Percentiles rank a stretch among this genome's conserved stretches.
Evolutionary conservation across 2,113 vertebrate species (phyloP).

Genomic region (Papio anubis): DNA sequence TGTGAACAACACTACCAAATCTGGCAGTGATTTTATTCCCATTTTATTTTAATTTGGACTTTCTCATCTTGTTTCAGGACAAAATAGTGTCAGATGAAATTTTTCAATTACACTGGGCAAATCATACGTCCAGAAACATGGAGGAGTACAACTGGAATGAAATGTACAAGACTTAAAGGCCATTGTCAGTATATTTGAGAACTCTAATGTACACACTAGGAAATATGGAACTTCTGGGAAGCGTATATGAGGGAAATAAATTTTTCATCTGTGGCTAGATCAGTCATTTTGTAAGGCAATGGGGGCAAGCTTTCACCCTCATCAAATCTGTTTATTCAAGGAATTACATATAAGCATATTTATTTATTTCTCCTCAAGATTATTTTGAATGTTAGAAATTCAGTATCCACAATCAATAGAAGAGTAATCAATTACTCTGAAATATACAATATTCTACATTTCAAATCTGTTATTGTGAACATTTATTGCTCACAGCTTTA

Average conservation of each 20-base stretch:
- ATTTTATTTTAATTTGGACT: neutral
- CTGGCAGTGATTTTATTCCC: neutral
- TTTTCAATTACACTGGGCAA: neutral
- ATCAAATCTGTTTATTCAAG: neutral
- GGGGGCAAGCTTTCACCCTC: neutral
- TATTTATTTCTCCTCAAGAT: neutral
- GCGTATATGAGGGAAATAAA: neutral
- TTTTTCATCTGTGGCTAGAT: neutral
- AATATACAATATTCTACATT: neutral
- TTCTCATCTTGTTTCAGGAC: slow-evolving; percentile 15
- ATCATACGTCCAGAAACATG: slow-evolving; percentile 8
- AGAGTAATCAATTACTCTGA: neutral
- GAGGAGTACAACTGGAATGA: neutral
- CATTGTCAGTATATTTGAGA: neutral
- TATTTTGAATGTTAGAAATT: slow-evolving; percentile 24
- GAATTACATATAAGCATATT: slow-evolving; percentile 35
- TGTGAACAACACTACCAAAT: neutral
- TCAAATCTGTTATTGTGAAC: neutral
- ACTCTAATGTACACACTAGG: neutral
- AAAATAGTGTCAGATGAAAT: neutral
- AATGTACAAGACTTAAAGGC: neutral
- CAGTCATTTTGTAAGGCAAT: neutral
- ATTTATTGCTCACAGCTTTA: neutral
- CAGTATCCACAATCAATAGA: neutral
- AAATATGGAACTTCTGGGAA: neutral